Base-by-base conservation (phyloP, 2,113 vertebrate genomes). In the Oophaga pumilio region DNA sequence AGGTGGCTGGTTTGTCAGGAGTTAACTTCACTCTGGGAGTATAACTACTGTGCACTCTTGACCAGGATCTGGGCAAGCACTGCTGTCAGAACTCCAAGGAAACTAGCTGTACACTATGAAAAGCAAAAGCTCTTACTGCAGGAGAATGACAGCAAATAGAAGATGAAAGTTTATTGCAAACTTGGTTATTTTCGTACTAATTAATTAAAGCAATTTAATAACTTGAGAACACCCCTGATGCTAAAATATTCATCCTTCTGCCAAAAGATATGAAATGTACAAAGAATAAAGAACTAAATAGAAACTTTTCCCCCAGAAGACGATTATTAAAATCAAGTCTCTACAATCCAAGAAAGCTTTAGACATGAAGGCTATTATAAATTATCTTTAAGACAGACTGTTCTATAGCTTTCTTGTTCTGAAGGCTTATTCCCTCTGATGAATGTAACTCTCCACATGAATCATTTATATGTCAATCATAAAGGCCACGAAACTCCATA, bases 391-490 rank as follows among this genome's bases (percentile, higher is more conserved):
- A 59, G 74, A 86, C 84, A 86, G 53, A 28, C 74, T 77, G 84
- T 86, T 18, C 73, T 78, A 0, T n/a, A 78, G 59, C 74, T 26
- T 66, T 22, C 84, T 56, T 20, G 33, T n/a, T 15, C 74, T 4
- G 84, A 78, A 66, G 24, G 84, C 73, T 52, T 78, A 77, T 77
- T 86, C 59, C 50, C n/a, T 57, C 76, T 86, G 85, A 86, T 86
- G 50, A 86, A 86, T 86, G 85, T 69, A 79, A 77, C 76, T 86
- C 85, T 86, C 76, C 64, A 56, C 76, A 86, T 79, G 62, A 86
- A 86, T 86, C 85, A 86, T 86, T 86, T 79, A 86, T 56, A 69
- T 77, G 85, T 86, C 85, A 86, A 79, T 86, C 76, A 78, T 49
- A 86, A 78, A 78, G 85, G 85, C 76, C 85, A 86, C 85, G 69